These are phyloP conservation scores for Ariopsis seemanni DNA, from an alignment of 2,113 vertebrate species.

Conservation along the genomic window DNA sequence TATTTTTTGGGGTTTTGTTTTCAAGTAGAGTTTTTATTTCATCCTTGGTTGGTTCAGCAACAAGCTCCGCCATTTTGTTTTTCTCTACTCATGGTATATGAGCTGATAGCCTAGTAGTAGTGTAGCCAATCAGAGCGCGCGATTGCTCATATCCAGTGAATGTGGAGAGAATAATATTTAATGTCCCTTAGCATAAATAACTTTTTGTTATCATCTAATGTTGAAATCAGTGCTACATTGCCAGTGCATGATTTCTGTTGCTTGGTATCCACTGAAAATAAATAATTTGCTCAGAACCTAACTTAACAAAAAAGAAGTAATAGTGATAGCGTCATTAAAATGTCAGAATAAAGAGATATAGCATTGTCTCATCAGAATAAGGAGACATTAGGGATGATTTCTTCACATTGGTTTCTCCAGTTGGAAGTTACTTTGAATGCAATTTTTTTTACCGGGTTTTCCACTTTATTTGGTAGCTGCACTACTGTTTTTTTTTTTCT, in stretches of 20 bases:
- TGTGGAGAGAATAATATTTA: no score
- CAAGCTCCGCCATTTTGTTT: no score
- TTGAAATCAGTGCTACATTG: neutral
- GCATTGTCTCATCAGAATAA: neutral
- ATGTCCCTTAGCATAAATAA: neutral
- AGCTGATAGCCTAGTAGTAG: no score
- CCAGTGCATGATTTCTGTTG: neutral
- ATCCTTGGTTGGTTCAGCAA: no score
- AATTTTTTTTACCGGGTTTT: no score
- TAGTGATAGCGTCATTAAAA: neutral
- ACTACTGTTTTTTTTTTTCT: neutral
- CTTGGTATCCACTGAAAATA: conserved; percentile 2
- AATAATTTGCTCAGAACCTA: neutral
- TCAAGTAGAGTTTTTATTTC: no score
- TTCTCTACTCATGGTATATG: no score
- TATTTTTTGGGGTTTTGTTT: no score
- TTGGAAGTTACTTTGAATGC: neutral
- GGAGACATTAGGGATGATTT: neutral
- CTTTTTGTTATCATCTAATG: neutral
- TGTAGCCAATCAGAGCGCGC: no score
- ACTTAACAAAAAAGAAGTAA: neutral
- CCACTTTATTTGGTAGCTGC: neutral
- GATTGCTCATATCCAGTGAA: no score
- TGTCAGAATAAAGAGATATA: neutral
- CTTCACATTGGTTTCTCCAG: neutral